phyloP scores from a whole-genome alignment of 2,797 vertebrate genomes.

The Nyctibius grandis region DNA sequence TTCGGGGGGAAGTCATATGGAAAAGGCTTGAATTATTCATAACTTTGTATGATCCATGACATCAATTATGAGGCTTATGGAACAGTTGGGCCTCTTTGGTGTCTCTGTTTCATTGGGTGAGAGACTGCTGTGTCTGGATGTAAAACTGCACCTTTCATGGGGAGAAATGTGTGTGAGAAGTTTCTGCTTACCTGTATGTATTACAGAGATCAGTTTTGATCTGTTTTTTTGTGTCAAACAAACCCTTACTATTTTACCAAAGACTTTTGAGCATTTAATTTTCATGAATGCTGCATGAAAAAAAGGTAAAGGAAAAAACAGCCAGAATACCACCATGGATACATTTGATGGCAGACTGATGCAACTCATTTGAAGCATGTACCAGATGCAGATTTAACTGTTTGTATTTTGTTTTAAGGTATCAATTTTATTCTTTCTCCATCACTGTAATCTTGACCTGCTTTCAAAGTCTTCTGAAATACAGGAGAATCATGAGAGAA shows the following conservation, averaged over 20 bases:
- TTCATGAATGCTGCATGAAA: not conserved
- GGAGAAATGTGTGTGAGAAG: not conserved
- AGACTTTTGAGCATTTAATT: not conserved
- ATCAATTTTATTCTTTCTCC: not conserved
- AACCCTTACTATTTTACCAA: not conserved
- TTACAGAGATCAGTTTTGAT: not conserved
- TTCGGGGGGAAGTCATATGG: not conserved
- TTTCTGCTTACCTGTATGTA: not conserved
- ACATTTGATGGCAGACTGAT: not conserved
- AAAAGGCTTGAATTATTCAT: not conserved
- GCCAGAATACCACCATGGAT: not conserved
- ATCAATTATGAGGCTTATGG: not conserved
- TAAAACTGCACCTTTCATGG: not conserved
- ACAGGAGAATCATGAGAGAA: not conserved
- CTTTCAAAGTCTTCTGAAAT: not conserved
- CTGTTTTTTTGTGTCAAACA: not conserved
- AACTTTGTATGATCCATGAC: not conserved
- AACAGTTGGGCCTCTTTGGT: not conserved
- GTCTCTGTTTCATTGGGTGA: not conserved
- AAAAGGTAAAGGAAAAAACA: not conserved
- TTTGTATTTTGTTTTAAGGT: not conserved
- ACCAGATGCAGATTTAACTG: not conserved
- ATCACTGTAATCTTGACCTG: not conserved
- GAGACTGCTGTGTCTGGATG: not conserved
- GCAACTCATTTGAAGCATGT: not conserved